phyloP scores from a whole-genome alignment of 2,888 invertebrate genomes.

The Acrocera orbiculus region DNA sequence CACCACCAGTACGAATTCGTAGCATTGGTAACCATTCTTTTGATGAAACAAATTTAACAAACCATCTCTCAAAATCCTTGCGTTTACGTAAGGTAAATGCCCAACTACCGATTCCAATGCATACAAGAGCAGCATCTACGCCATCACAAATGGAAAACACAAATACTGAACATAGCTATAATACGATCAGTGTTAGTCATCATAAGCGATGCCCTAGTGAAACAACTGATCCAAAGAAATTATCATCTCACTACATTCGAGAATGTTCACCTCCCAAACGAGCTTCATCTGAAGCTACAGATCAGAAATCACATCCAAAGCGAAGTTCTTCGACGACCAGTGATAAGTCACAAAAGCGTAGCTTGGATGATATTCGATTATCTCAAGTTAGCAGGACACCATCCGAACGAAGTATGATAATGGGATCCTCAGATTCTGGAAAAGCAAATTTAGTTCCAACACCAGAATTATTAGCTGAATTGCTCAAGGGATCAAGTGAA shows the following conservation, averaged over 20 bases:
- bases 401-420: slow-evolving; percentile 12
- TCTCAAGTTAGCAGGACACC: slow-evolving; percentile 12
- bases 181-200: slow-evolving; percentile 13
- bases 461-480: slow-evolving; percentile 54
- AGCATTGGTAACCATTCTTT: slow-evolving; percentile 9
- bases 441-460: slow-evolving; percentile 28
- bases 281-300: slow-evolving; percentile 23
- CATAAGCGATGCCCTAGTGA: slow-evolving; percentile 22
- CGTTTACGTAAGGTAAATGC: slow-evolving; percentile 25
- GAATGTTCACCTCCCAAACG: slow-evolving; percentile 23
- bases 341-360: slow-evolving; percentile 21
- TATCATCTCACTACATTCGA: slow-evolving; percentile 12
- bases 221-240: slow-evolving; percentile 11
- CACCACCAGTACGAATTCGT: slow-evolving; percentile 2
- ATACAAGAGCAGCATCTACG: slow-evolving; percentile 29
- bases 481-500: slow-evolving; percentile 64
- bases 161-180: slow-evolving; percentile 10
- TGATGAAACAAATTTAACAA: slow-evolving; percentile 7
- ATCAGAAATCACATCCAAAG: slow-evolving; percentile 21
- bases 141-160: slow-evolving; percentile 29
- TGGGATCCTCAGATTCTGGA: slow-evolving; percentile 8
- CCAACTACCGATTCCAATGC: slow-evolving; percentile 26
- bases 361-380: slow-evolving; percentile 19
- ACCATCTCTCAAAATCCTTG: slow-evolving; percentile 25
- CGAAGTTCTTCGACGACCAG: slow-evolving; percentile 25